Conservation (phyloP, 2,113 vertebrate genomes). For the Camelus bactrianus region DNA sequence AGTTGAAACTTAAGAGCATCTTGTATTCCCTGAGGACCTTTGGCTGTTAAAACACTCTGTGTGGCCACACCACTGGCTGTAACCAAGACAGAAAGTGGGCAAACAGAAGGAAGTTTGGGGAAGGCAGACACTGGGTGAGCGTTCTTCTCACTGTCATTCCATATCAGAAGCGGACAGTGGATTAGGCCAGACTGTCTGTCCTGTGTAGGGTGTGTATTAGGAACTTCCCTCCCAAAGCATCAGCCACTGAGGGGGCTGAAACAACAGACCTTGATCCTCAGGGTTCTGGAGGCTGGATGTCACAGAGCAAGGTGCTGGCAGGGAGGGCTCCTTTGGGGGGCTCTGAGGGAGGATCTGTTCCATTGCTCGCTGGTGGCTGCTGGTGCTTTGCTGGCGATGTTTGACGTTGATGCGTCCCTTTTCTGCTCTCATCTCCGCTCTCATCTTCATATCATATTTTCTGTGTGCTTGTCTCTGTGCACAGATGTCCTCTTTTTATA, state of each 20-base stretch:
- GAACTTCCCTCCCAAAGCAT: background rate
- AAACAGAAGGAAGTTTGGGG: background rate
- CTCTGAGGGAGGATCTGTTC: background rate
- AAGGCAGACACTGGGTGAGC: background rate
- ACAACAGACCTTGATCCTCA: fast-evolving
- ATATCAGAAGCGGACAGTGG: background rate
- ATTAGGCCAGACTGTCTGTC: background rate
- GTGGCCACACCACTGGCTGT: fast-evolving
- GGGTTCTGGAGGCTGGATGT: background rate
- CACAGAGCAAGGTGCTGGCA: background rate
- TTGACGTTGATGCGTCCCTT: fast-evolving
- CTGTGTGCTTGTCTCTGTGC: fast-evolving
- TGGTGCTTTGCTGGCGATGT: background rate
- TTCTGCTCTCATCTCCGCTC: background rate
- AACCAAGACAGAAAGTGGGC: background rate
- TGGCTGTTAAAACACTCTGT: background rate
- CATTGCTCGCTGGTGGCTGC: background rate
- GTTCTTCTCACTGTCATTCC: background rate
- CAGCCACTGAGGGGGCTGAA: fast-evolving
- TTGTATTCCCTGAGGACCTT: background rate
- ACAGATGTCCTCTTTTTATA: background rate
- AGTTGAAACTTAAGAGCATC: background rate
- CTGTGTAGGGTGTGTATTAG: background rate
- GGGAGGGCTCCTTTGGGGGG: background rate
- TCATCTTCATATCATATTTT: background rate